These are phyloP conservation scores for Sesamia inferens DNA, from an alignment of 2,888 invertebrate species.

Conservation along the genomic window DNA sequence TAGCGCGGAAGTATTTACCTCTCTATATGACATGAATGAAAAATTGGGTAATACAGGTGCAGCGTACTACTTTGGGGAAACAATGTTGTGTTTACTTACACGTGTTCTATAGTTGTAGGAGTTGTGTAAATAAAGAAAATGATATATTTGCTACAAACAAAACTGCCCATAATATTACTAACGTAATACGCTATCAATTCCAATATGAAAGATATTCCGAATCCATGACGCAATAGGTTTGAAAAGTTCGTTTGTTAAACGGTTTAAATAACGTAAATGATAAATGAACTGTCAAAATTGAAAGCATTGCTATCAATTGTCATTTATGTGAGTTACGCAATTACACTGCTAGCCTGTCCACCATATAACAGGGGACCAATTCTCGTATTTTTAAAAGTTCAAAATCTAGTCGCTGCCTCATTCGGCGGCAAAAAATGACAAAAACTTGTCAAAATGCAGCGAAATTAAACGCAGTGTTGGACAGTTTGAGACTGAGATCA, in stretches of 20 bases:
- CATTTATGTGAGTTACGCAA: neutral
- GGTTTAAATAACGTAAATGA: neutral
- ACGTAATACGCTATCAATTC: neutral
- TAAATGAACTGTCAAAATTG: neutral
- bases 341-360: neutral
- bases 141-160: neutral
- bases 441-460: too few relatives aligned
- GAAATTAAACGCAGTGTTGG: too few relatives aligned
- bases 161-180: neutral
- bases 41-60: slow-evolving; percentile 37
- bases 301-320: neutral
- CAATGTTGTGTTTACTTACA: slow-evolving; percentile 14
- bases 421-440: too few relatives aligned
- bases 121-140: neutral
- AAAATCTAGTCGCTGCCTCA: too few relatives aligned
- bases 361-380: neutral
- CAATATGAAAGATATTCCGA: neutral
- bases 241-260: neutral
- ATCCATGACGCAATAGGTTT: neutral
- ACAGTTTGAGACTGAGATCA: too few relatives aligned
- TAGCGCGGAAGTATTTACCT: slow-evolving; percentile 7
- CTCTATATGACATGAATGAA: slow-evolving; percentile 14
- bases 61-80: neutral
- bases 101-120: neutral
- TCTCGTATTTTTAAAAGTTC: too few relatives aligned